Evolutionary conservation across 1,140 invertebrate species (phyloP), one percentile per base, ranked within the genome.

Genomic region (Drosophila sturtevanti): DNA sequence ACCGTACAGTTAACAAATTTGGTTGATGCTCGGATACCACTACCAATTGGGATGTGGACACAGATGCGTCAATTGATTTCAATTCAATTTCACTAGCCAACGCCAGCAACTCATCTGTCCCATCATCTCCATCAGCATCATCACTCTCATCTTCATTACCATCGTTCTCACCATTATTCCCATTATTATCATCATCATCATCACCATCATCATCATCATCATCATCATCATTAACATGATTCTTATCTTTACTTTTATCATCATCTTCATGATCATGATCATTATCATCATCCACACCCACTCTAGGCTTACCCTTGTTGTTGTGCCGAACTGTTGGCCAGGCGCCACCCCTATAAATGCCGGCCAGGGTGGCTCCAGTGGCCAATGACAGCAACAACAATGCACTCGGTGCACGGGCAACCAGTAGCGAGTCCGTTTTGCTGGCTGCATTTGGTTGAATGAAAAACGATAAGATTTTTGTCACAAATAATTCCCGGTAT

Each of bases 391-490:
- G 68, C 68, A 90, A 58, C 65, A 89, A 63, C 64, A 90, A 70
- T 55, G 54, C 67, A 65, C 68, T 77, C 12, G 75, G 80, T 60
- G 85, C 70, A 37, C 79, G 71, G 59, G 72, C 67, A 51, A 74
- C 56, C n/a, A 71, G 48, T 24, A 73, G 52, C 72, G 90, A 84
- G 41, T 90, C 87, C 78, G 87, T 80, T 72, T 84, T 90, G 77
- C 81, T 91, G 85, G 90, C 90, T 91, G 90, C 90, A 77, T 91
- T 91, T 77, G 84, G 75, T 81, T 91, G 89, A 87, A 91, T 78
- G 80, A 91, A 81, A 91, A 91, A 75, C 90, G 90, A 91, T 91
- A 91, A 91, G 80, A 91, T 78, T 91, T 91, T 91, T 64, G 90
- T 91, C 72, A 91, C 90, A 91, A 91, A 91, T 76, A 80, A 69